Conservation (phyloP, 2,888 invertebrate genomes). For the Cerceris ruficornis region DNA sequence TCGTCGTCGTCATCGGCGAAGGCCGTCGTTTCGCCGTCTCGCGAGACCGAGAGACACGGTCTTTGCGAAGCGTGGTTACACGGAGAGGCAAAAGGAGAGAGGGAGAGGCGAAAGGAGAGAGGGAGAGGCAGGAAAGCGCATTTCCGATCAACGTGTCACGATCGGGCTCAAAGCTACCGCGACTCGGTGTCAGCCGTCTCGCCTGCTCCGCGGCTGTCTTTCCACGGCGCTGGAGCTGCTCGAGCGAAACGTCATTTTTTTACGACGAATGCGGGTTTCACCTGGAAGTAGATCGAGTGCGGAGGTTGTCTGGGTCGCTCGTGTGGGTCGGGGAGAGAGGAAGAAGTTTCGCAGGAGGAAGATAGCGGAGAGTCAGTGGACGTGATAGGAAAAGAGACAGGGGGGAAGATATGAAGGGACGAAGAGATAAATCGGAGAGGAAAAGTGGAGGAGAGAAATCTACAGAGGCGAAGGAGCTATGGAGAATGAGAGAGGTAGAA, state of each 20-base stretch:
- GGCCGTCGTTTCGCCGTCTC: slow-evolving; percentile 24
- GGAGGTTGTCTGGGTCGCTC: slow-evolving; percentile 31
- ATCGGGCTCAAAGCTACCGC: slow-evolving; percentile 54
- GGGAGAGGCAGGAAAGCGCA: neutral
- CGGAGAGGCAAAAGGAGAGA: neutral
- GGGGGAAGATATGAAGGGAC: no score
- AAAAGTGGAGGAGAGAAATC: no score
- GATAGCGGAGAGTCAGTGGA: no score
- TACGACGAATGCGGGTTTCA: slow-evolving; percentile 21
- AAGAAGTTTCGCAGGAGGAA: no score
- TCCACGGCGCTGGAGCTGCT: slow-evolving; percentile 27
- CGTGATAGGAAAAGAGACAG: no score
- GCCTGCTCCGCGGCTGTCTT: slow-evolving; percentile 9
- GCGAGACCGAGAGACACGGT: slow-evolving; percentile 27
- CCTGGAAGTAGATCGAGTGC: slow-evolving; percentile 10
- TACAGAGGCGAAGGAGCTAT: no score
- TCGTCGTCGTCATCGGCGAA: slow-evolving; percentile 65
- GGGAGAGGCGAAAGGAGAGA: neutral
- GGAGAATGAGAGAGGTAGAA: neutral
- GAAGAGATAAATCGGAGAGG: no score
- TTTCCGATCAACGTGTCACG: slow-evolving; percentile 38
- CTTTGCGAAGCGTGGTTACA: slow-evolving; percentile 11
- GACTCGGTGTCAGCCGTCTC: slow-evolving; percentile 36
- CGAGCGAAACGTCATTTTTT: slow-evolving; percentile 64
- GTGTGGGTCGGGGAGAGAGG: neutral